These are phyloP conservation scores for Flabesymbios commensalis DNA, from an alignment of 2,888 invertebrate genomes.

Conservation along the genomic window DNA sequence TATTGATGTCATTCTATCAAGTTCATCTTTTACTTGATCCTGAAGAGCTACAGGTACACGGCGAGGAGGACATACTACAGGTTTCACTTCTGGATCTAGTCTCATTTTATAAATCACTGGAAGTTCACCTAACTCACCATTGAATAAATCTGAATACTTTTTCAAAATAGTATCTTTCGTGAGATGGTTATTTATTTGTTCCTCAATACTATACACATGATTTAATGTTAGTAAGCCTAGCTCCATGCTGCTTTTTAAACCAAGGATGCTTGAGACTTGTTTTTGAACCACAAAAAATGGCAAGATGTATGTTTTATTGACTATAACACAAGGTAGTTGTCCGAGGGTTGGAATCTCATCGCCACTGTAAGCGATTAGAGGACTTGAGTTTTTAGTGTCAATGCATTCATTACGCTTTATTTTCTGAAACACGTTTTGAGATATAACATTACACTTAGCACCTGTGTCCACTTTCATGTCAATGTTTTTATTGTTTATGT, in stretches of 20 bases:
- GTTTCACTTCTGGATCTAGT: not conserved
- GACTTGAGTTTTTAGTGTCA: not conserved
- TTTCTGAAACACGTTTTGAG: not conserved
- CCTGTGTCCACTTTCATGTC: not conserved
- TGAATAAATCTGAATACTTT: not conserved
- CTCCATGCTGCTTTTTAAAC: not conserved
- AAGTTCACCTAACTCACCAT: not conserved
- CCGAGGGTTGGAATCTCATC: not conserved
- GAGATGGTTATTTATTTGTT: too few species aligned
- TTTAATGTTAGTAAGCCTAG: not conserved
- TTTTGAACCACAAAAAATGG: not conserved
- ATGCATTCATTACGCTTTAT: not conserved
- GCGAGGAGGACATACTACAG: not conserved
- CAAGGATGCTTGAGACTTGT: not conserved
- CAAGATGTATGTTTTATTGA: not conserved
- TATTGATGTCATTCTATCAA: not conserved
- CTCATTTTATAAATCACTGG: not conserved
- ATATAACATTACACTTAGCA: not conserved
- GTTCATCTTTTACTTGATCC: not conserved
- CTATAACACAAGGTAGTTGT: not conserved
- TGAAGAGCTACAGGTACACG: not conserved
- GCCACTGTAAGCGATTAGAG: not conserved
- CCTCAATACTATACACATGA: not conserved
- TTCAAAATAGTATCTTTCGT: not conserved
- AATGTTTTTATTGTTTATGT: not conserved